phyloP scores from a whole-genome alignment of 2,113 vertebrate genomes.

The Hippocampus abdominalis region DNA sequence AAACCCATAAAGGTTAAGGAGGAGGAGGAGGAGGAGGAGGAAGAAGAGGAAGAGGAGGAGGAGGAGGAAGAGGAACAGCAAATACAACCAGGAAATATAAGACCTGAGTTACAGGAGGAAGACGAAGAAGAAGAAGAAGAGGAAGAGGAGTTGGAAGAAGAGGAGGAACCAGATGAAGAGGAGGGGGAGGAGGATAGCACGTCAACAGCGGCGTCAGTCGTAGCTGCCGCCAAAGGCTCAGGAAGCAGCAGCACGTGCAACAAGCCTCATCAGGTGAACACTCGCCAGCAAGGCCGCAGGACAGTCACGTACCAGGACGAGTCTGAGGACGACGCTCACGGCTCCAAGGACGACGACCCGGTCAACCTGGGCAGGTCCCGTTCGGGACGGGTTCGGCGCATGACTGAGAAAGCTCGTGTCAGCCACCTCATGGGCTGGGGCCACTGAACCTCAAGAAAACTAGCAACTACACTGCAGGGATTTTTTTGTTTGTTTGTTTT shows the following conservation, averaged over 20 bases:
- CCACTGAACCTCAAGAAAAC: conserved; percentile 75
- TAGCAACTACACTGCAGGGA: conserved; percentile 85
- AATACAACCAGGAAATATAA: conserved; percentile 48
- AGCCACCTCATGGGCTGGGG: conserved; percentile 99
- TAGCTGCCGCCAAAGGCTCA: conserved; percentile 57
- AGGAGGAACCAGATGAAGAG: conserved; percentile 38
- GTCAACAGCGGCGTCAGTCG: conserved; percentile 45
- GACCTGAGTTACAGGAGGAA: conserved; percentile 56
- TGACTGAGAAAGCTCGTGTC: conserved; percentile 98
- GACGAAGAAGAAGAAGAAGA: conserved; percentile 56
- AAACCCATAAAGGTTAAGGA: conserved; percentile 56
- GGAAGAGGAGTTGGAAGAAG: conserved; percentile 64
- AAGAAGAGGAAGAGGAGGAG: conserved; percentile 68
- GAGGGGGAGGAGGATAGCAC: conserved; percentile 62
- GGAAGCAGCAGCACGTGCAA: conserved; percentile 52
- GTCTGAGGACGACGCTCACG: conserved; percentile 81
- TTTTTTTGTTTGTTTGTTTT: conserved; percentile 79
- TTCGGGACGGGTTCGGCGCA: conserved; percentile 93
- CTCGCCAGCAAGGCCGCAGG: conserved; percentile 91
- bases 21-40: conserved; percentile 62
- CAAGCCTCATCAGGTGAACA: conserved; percentile 84
- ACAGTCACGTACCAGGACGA: conserved; percentile 93
- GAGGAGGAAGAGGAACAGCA: conserved; percentile 67
- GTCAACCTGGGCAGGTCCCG: conserved; percentile 94
- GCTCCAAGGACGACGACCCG: conserved; percentile 78